Evolutionary conservation across 2,797 vertebrate species (phyloP).

Genomic region (Podarcis siculus): DNA sequence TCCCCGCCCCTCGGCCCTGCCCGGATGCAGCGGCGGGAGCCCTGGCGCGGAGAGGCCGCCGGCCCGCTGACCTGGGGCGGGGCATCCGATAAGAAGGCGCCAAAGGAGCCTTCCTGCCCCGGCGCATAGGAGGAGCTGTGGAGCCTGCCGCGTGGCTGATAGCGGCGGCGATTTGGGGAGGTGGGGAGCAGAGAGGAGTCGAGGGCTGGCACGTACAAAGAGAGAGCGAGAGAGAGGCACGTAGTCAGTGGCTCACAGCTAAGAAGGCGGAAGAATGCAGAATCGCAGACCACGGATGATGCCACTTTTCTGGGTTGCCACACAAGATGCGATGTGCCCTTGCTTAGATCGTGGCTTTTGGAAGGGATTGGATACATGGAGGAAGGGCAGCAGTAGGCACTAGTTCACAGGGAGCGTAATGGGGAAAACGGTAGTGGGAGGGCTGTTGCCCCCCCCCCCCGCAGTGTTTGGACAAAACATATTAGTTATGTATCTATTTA

Average conservation of each 20-base stretch:
- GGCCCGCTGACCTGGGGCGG: not conserved
- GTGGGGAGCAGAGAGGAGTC: too few species aligned
- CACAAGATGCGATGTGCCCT: not conserved
- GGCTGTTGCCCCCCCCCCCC: too few species aligned
- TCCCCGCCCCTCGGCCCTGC: conserved; percentile 24
- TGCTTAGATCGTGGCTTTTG: not conserved
- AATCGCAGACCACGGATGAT: not conserved
- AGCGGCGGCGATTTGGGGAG: not conserved
- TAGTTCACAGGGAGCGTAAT: not conserved
- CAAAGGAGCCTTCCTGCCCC: not conserved
- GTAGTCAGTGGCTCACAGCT: too few species aligned
- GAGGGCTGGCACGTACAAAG: too few species aligned
- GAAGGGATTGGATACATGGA: not conserved
- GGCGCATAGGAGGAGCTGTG: not conserved
- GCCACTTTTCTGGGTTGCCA: not conserved
- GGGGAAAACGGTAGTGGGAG: too few species aligned
- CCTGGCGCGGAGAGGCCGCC: not conserved
- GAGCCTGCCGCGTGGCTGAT: not conserved
- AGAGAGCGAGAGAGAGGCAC: not conserved
- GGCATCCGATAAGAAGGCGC: not conserved
- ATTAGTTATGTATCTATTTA: too few species aligned
- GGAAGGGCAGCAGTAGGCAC: not conserved
- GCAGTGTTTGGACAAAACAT: not conserved
- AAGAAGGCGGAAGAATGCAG: not conserved
- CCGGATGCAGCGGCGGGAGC: conserved; percentile 14